A percentile compares a stretch with the other conserved stretches of the same genome.
Evolutionary conservation across 2,888 invertebrate genomes (phyloP).

Genomic region (Fragum fragum): DNA sequence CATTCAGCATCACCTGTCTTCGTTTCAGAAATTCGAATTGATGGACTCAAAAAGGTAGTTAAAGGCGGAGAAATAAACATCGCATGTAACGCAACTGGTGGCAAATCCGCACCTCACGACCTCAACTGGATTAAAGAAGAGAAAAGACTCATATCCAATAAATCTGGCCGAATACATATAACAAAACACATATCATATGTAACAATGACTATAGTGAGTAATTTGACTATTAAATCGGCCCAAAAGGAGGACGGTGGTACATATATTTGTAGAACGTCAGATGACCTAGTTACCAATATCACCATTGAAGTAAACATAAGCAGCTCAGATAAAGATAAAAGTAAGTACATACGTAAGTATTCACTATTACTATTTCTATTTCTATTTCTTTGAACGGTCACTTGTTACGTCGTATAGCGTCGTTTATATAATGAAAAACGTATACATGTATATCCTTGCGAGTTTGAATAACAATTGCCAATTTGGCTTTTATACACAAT

Average conservation of each 20-base stretch:
- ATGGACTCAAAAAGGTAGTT: conserved; percentile 67
- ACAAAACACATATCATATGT: conserved; percentile 74
- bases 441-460: neutral
- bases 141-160: conserved; percentile 71
- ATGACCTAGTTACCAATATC: conserved; percentile 71
- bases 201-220: conserved; percentile 75
- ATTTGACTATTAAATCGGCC: conserved; percentile 73
- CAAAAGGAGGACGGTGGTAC: conserved; percentile 71
- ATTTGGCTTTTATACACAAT: no score
- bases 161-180: conserved; percentile 68
- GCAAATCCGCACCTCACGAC: conserved; percentile 75
- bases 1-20: no score
- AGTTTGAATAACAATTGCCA: neutral
- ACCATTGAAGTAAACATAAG: conserved; percentile 70
- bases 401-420: no score
- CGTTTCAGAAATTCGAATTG: conserved; percentile 54
- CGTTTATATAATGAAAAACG: no score
- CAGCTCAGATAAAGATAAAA: conserved; percentile 51
- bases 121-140: conserved; percentile 80
- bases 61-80: conserved; percentile 73
- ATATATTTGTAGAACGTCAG: conserved; percentile 77
- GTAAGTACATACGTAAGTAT: conserved; percentile 40
- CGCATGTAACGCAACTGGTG: conserved; percentile 78
- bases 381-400: no score
- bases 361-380: no score